Percentiles rank a stretch among this genome's conserved stretches.
Conservation (phyloP, 2,888 invertebrate species). For the Fragum fragum region DNA sequence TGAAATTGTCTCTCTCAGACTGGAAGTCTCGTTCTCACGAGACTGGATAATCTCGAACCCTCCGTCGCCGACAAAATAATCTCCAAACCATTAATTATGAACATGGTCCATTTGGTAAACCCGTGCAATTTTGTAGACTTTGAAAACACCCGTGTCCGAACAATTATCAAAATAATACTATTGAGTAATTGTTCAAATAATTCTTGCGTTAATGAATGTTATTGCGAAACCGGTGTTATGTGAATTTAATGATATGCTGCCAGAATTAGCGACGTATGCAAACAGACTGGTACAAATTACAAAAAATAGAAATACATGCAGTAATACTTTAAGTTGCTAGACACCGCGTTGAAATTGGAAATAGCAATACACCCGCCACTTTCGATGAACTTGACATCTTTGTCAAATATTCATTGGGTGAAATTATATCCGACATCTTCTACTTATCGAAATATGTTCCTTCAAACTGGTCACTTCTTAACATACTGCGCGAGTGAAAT, state of each 20-base stretch:
- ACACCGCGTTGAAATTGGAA: no score
- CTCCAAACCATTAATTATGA: constrained; percentile 15
- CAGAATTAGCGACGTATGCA: not conserved
- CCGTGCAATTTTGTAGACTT: not conserved
- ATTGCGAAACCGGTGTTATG: constrained; percentile 3
- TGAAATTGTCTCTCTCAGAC: constrained; percentile 19
- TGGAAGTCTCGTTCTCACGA: constrained; percentile 31
- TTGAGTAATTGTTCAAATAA: constrained; percentile 13
- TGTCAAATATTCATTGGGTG: no score
- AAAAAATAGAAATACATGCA: no score
- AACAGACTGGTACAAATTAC: not conserved
- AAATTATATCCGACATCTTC: no score
- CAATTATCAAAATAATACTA: not conserved
- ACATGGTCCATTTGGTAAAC: constrained; percentile 1
- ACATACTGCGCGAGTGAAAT: no score
- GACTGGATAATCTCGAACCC: constrained; percentile 27
- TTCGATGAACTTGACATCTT: no score
- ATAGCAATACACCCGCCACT: no score
- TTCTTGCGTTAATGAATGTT: constrained; percentile 8
- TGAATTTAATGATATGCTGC: constrained; percentile 2
- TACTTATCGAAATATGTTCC: no score
- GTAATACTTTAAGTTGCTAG: no score
- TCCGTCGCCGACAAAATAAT: constrained; percentile 3
- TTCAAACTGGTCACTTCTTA: no score
- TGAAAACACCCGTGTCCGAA: constrained; percentile 11